Conservation (phyloP, 2,888 invertebrate species). For the Lasioglossum vierecki region DNA sequence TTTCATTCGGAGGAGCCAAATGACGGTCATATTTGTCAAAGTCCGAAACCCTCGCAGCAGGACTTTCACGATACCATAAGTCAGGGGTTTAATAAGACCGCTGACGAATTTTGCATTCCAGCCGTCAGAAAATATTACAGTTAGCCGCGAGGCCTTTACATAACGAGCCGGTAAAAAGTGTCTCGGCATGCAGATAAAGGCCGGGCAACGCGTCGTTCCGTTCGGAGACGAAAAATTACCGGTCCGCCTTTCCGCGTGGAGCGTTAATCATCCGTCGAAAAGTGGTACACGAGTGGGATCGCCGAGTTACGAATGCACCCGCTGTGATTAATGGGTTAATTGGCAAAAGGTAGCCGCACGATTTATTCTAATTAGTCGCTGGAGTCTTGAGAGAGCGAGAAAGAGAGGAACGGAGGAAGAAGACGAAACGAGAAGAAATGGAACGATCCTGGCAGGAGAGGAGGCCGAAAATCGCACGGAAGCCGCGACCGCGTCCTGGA, state of each 20-base stretch:
- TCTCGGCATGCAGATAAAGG: background rate
- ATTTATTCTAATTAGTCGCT: conserved; percentile 30
- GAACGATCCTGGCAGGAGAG: background rate
- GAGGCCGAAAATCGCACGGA: background rate
- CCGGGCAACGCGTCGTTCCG: background rate
- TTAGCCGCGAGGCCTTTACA: background rate
- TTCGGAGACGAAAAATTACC: conserved; percentile 6
- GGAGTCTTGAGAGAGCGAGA: background rate
- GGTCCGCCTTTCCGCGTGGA: background rate
- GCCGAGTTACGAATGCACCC: conserved; percentile 1
- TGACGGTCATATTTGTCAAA: background rate
- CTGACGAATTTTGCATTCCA: conserved; percentile 1
- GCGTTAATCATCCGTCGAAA: conserved; percentile 18
- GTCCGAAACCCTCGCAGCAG: background rate
- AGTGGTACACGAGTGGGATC: conserved; percentile 17
- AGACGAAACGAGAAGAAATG: background rate
- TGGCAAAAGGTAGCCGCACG: conserved; percentile 13
- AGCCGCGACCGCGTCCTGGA: background rate
- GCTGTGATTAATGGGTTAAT: conserved; percentile 33
- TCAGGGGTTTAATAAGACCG: background rate
- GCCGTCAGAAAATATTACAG: background rate
- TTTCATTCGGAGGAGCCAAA: background rate
- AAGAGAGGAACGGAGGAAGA: background rate
- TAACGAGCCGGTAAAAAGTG: conserved; percentile 7
- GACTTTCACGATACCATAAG: background rate